Evolutionary conservation across 2,113 vertebrate species (phyloP).

Genomic region (Cynocephalus volans): DNA sequence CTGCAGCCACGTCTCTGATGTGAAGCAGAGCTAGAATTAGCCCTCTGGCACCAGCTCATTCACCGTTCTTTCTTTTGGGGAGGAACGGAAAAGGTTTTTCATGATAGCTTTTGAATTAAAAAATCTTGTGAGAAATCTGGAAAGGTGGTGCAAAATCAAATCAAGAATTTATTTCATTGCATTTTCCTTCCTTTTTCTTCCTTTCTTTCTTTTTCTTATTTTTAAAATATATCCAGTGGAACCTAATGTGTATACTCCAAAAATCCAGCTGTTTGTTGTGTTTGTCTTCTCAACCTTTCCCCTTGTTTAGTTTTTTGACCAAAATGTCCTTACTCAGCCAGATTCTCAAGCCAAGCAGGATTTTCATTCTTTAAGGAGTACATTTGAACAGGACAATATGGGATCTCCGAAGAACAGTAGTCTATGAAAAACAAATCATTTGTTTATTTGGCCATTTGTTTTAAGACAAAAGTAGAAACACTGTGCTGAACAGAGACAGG

Average conservation of each 20-base stretch:
- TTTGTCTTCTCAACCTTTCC: not conserved
- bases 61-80: not conserved
- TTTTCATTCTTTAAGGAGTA: conserved; percentile 12
- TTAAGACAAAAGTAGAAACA: conserved; percentile 78
- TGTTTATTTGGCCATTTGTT: conserved; percentile 67
- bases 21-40: not conserved
- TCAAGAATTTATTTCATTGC: not conserved
- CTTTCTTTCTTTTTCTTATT: not conserved
- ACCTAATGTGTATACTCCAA: not conserved
- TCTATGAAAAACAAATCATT: conserved; percentile 50
- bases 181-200: not conserved
- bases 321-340: not conserved
- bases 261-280: not conserved
- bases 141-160: not conserved
- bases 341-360: not conserved
- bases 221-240: not conserved
- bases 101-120: not conserved
- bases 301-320: not conserved
- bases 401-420: not conserved
- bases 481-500: not conserved
- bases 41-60: accelerated
- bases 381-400: conserved; percentile 60
- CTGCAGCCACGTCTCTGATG: not conserved
- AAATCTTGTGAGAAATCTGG: not conserved
- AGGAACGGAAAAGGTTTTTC: not conserved